Conservation (phyloP, 1,140 invertebrate species). For the Lordiphosa clarofinis region DNA sequence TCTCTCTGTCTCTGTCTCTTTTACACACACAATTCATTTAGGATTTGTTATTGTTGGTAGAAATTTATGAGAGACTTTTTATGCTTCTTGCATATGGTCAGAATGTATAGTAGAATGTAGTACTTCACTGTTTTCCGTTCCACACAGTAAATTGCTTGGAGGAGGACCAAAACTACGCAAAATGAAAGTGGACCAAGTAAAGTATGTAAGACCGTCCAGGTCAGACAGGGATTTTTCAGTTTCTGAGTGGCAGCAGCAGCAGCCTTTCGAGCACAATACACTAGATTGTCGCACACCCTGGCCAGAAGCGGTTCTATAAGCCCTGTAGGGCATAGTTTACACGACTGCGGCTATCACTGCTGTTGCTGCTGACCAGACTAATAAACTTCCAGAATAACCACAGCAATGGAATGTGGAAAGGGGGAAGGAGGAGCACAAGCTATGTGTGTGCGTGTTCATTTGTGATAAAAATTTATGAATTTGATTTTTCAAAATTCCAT, state of each 20-base stretch:
- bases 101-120: no score
- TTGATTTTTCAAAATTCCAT: conserved; percentile 23
- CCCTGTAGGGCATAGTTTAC: conserved; percentile 32
- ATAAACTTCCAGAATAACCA: conserved; percentile 39
- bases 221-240: background rate
- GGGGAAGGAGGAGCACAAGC: background rate
- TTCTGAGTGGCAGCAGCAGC: conserved; percentile 3
- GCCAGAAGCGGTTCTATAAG: no score
- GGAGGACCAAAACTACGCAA: conserved; percentile 19
- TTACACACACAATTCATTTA: conserved; percentile 58
- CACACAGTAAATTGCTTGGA: conserved; percentile 34
- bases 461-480: conserved; percentile 59
- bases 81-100: conserved; percentile 57
- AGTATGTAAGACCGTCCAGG: background rate
- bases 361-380: conserved; percentile 33
- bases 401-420: background rate
- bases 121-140: conserved; percentile 3
- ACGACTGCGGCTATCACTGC: conserved; percentile 16
- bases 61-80: conserved; percentile 69
- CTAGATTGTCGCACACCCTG: no score
- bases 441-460: conserved; percentile 45
- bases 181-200: conserved; percentile 15
- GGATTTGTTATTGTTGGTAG: conserved; percentile 34
- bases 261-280: background rate
- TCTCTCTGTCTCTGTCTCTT: background rate